Evolutionary conservation across 1,140 invertebrate species (phyloP).

Genomic region (Aphidius ervi): DNA sequence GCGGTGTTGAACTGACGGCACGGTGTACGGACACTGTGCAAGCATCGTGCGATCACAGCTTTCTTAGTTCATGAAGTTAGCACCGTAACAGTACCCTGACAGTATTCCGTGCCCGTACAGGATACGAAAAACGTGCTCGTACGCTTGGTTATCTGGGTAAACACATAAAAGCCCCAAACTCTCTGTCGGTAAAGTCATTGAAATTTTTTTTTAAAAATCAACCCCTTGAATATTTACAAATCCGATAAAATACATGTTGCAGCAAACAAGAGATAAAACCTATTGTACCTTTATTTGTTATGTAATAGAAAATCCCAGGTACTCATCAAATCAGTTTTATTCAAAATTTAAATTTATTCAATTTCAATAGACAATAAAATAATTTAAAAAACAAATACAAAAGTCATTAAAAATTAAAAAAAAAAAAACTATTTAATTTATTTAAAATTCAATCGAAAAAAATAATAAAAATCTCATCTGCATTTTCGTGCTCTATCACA

Average conservation of each 20-base stretch:
- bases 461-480: conserved; percentile 1
- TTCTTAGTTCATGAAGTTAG: no score
- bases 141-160: no score
- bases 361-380: conserved; percentile 37
- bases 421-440: neutral
- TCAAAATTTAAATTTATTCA: conserved; percentile 37
- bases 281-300: no score
- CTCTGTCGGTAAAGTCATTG: conserved; percentile 13
- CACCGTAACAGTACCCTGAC: no score
- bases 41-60: no score
- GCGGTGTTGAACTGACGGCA: no score
- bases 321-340: conserved; percentile 31
- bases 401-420: neutral
- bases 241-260: neutral
- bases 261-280: neutral
- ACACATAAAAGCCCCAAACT: neutral
- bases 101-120: no score
- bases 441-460: conserved; percentile 1
- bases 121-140: no score
- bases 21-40: no score
- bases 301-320: conserved; percentile 18
- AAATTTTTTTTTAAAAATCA: neutral
- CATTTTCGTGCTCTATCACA: conserved; percentile 10
- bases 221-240: no score
- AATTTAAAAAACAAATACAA: no score